phyloP scores from a whole-genome alignment of 2,797 vertebrate genomes.

The Onychomys arenicola region DNA sequence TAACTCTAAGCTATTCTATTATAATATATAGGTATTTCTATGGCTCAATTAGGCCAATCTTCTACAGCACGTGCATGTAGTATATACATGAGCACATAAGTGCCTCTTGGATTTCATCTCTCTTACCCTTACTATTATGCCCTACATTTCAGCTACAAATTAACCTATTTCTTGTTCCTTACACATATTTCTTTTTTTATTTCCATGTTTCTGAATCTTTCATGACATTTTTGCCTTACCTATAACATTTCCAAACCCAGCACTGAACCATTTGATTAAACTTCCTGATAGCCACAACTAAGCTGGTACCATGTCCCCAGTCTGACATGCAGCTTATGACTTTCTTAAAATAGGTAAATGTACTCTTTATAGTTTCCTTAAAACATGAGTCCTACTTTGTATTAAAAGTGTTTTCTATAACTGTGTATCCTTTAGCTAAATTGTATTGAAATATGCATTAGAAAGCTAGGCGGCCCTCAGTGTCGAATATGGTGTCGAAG shows the following conservation, averaged over 20 bases:
- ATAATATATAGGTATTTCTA: neutral
- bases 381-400: neutral
- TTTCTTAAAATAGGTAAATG: constrained; percentile 2
- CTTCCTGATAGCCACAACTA: neutral
- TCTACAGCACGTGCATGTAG: neutral
- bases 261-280: neutral
- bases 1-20: neutral
- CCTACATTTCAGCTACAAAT: neutral
- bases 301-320: neutral
- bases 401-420: neutral
- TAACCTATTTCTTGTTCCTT: neutral
- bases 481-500: neutral
- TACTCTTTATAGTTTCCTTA: neutral
- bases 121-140: neutral
- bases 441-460: neutral
- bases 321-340: neutral
- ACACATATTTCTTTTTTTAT: neutral
- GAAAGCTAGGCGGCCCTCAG: neutral
- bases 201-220: neutral
- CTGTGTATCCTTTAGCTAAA: neutral
- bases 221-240: neutral
- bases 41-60: neutral
- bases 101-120: neutral
- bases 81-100: neutral
- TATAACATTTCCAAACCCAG: neutral